A percentile compares a stretch with the other conserved stretches of the same genome.
phyloP scores from a whole-genome alignment of 2,113 vertebrate species.

The Brachyhypopomus gauderio region DNA sequence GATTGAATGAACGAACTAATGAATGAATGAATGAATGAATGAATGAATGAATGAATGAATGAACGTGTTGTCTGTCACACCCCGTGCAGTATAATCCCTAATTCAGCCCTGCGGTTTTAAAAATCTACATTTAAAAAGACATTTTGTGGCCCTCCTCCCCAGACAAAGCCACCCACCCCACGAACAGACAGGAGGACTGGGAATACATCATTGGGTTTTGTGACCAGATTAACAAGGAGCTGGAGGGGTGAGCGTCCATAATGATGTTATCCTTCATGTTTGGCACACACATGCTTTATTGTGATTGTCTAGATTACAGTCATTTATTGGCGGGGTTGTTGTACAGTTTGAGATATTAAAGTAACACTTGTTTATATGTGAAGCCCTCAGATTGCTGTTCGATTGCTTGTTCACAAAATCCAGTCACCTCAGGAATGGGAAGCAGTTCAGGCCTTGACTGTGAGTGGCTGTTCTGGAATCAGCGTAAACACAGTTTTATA shows the following conservation, averaged over 20 bases:
- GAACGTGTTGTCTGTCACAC: not conserved
- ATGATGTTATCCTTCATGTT: not conserved
- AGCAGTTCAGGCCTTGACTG: slow-evolving; percentile 92
- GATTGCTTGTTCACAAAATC: slow-evolving; percentile 93
- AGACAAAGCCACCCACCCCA: slow-evolving; percentile 98
- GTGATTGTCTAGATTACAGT: not conserved
- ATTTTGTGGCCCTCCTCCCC: slow-evolving; percentile 47
- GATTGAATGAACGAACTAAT: too few relatives aligned
- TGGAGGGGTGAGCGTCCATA: slow-evolving; percentile 84
- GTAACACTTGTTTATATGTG: slow-evolving; percentile 37
- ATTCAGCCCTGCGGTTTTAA: too few relatives aligned
- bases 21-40: slow-evolving; percentile 21
- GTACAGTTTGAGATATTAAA: not conserved
- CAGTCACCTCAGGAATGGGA: slow-evolving; percentile 98
- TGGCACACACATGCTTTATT: not conserved
- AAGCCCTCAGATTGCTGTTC: slow-evolving; percentile 94
- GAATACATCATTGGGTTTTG: slow-evolving; percentile 99
- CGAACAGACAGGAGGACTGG: slow-evolving; percentile 97
- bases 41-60: not conserved
- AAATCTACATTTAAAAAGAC: not conserved
- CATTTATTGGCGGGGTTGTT: not conserved
- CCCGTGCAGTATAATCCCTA: not conserved
- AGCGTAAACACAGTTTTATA: not conserved
- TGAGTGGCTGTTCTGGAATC: slow-evolving; percentile 68
- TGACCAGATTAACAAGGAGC: slow-evolving; percentile 97